These are phyloP conservation scores for Onchidella celtica DNA, from an alignment of 2,888 invertebrate genomes.

Conservation along the genomic window DNA sequence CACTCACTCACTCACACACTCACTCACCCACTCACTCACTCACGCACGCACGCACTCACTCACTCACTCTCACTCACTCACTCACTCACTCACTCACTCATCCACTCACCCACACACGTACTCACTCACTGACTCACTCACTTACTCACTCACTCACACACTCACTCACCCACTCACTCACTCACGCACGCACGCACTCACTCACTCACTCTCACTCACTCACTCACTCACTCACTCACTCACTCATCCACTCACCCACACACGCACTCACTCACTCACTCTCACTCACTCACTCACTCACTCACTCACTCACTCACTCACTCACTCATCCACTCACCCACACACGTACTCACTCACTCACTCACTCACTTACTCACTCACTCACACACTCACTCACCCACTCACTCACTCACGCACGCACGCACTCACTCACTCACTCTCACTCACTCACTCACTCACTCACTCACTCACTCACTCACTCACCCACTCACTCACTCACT, in stretches of 20 bases:
- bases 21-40: not conserved
- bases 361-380: no score
- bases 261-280: not conserved
- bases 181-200: not conserved
- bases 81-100: not conserved
- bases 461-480: conserved; percentile 46
- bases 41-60: not conserved
- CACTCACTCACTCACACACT: not conserved
- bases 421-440: no score
- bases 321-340: conserved; percentile 18
- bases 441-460: conserved; percentile 8
- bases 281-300: conserved; percentile 3
- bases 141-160: no score
- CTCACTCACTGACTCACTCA: no score
- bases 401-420: no score
- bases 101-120: not conserved
- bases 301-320: conserved; percentile 10
- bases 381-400: no score
- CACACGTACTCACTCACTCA: not conserved
- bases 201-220: not conserved
- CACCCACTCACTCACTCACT: no score
- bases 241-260: not conserved
- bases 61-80: not conserved
- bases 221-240: not conserved
- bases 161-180: no score